Percentiles rank a stretch among this genome's conserved stretches.
phyloP scores from a whole-genome alignment of 2,888 invertebrate species.

The Formica aserva region DNA sequence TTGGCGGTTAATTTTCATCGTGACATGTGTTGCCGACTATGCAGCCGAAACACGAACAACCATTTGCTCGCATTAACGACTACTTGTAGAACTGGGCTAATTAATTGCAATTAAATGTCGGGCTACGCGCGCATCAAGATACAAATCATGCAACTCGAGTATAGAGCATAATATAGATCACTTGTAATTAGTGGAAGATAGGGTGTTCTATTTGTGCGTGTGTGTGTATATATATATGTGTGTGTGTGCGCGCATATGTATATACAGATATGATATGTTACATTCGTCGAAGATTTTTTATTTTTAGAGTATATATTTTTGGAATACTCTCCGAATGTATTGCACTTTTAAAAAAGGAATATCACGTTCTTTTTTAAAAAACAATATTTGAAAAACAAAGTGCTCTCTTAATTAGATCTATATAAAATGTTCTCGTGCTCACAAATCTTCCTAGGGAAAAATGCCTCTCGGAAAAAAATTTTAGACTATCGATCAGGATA shows the following conservation, averaged over 20 bases:
- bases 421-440: not conserved
- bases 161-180: not conserved
- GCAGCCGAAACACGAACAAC: not conserved
- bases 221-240: not conserved
- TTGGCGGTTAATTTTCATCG: slow-evolving; percentile 36
- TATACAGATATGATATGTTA: not conserved
- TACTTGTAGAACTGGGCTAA: slow-evolving; percentile 11
- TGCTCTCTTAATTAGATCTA: no score
- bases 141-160: slow-evolving; percentile 6
- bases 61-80: slow-evolving; percentile 11
- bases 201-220: not conserved
- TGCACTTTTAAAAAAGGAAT: no score
- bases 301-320: not conserved
- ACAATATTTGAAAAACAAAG: no score
- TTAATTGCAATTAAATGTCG: slow-evolving; percentile 41
- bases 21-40: not conserved
- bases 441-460: not conserved
- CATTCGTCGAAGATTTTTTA: not conserved
- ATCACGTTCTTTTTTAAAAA: no score
- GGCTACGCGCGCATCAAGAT: not conserved
- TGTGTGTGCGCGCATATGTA: no score
- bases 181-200: slow-evolving; percentile 1
- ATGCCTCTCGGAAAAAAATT: not conserved
- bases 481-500: slow-evolving; percentile 6
- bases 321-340: not conserved